A percentile compares a stretch with the other conserved stretches of the same genome.
These are phyloP conservation scores for Musca domestica DNA, from an alignment of 1,140 invertebrate species.

Conservation along the genomic window DNA sequence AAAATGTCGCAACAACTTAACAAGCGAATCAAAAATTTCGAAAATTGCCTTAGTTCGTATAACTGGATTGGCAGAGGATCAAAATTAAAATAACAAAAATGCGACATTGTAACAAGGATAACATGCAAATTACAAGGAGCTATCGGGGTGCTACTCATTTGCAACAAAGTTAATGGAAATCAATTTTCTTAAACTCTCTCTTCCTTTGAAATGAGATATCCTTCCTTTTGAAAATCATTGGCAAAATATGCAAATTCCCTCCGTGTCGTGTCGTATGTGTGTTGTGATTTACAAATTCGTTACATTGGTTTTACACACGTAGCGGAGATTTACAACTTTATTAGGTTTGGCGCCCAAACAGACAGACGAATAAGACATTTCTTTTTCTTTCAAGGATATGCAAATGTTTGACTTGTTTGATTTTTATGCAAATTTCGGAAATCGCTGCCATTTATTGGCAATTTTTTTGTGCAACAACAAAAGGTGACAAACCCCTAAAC, in stretches of 20 bases:
- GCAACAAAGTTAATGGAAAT: no score
- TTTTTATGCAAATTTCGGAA: constrained; percentile 7
- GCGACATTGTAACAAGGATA: no score
- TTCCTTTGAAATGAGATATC: no score
- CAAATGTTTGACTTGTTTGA: constrained; percentile 7
- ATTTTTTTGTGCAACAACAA: constrained; percentile 1
- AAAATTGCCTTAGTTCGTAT: no score
- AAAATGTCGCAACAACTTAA: not conserved
- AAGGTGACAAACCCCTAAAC: not conserved
- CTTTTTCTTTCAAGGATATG: not conserved
- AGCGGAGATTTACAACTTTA: no score
- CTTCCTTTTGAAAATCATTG: not conserved
- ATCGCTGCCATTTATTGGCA: constrained; percentile 13
- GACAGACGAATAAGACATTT: not conserved
- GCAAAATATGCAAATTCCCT: constrained; percentile 17
- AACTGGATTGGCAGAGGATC: no score
- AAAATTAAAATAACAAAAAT: constrained; percentile 7
- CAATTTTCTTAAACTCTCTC: no score
- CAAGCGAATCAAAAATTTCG: constrained; percentile 1
- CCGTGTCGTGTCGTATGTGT: not conserved
- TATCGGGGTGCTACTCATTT: no score
- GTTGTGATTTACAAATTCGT: not conserved
- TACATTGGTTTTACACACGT: no score
- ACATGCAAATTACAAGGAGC: no score
- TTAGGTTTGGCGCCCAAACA: no score